Conservation (phyloP, 92 coral and sea anemone species). For the Blastomussa wellsi region DNA sequence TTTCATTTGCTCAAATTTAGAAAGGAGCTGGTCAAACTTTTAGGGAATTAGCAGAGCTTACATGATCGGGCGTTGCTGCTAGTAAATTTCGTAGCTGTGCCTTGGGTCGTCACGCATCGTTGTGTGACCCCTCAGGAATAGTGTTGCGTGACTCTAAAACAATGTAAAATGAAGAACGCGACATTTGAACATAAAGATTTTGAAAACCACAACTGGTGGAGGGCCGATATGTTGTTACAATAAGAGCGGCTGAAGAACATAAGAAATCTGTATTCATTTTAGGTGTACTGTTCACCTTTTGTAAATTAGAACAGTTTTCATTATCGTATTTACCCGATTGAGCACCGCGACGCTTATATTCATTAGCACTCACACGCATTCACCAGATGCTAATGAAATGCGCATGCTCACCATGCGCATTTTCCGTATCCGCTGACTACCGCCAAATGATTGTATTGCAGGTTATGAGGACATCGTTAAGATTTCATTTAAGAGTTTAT, state of each 20-base stretch:
- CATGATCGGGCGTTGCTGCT: not conserved
- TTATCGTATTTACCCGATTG: no score
- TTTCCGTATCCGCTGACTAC: no score
- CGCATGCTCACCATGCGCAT: no score
- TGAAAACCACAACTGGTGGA: not conserved
- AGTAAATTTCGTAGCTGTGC: not conserved
- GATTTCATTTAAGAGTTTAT: no score
- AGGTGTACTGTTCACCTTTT: not conserved
- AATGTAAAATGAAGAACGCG: not conserved
- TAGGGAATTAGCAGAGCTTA: not conserved
- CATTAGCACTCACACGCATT: no score
- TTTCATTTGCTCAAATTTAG: constrained; percentile 53
- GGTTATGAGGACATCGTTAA: no score
- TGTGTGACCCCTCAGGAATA: not conserved
- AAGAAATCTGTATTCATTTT: not conserved
- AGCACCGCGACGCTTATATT: no score
- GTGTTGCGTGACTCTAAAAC: not conserved
- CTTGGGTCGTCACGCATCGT: not conserved
- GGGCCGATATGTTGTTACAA: not conserved
- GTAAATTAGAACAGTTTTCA: not conserved
- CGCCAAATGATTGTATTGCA: no score
- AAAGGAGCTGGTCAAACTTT: constrained; percentile 46
- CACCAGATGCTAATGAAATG: no score
- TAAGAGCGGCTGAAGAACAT: not conserved
- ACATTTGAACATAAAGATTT: not conserved